These are phyloP conservation scores for Arctia plantaginis DNA, from an alignment of 2,888 invertebrate species.

Conservation along the genomic window DNA sequence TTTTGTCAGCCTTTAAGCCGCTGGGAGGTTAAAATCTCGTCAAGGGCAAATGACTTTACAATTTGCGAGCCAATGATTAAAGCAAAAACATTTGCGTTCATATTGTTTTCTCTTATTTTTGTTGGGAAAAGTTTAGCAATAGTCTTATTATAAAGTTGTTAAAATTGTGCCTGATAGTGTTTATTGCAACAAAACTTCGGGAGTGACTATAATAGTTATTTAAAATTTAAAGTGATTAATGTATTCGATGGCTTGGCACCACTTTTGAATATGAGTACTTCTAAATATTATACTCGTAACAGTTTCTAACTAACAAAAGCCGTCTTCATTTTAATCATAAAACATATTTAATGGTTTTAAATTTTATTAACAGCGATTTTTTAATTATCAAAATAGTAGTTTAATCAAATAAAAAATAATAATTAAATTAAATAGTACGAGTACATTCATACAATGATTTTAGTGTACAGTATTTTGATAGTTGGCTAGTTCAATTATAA, in stretches of 20 bases:
- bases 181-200: background rate
- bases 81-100: background rate
- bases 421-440: too few species aligned
- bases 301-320: background rate
- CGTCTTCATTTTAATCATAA: background rate
- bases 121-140: background rate
- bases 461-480: conserved; percentile 8
- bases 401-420: conserved; percentile 20
- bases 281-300: background rate
- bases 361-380: too few species aligned
- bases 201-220: background rate
- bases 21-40: conserved; percentile 12
- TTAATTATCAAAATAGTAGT: too few species aligned
- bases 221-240: background rate
- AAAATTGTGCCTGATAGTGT: background rate
- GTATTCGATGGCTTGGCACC: background rate
- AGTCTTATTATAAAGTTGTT: background rate
- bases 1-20: conserved; percentile 1
- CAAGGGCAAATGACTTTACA: conserved; percentile 12
- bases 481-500: background rate
- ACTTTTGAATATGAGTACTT: background rate
- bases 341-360: too few species aligned
- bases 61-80: conserved; percentile 1
- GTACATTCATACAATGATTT: conserved; percentile 18
- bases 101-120: background rate